phyloP scores from a whole-genome alignment of 2,888 invertebrate genomes.

The Platycheirus albimanus region DNA sequence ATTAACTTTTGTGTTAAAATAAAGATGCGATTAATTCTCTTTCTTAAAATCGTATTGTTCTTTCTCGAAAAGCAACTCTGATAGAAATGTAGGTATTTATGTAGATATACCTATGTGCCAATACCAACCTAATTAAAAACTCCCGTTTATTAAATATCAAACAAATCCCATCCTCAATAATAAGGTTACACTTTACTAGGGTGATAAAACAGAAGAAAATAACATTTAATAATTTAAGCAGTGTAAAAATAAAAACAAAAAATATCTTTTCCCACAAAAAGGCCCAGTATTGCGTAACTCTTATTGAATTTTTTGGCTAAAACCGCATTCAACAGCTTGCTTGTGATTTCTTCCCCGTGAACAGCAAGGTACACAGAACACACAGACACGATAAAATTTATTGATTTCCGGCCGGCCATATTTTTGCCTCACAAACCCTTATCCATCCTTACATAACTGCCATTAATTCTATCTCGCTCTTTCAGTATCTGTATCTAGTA shows the following conservation, averaged over 20 bases:
- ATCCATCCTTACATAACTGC: constrained; percentile 38
- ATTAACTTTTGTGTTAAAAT: no score
- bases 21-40: no score
- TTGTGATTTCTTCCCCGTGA: constrained; percentile 12
- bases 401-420: constrained; percentile 71
- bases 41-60: no score
- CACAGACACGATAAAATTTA: constrained; percentile 48
- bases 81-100: no score
- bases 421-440: constrained; percentile 49
- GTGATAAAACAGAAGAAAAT: no score
- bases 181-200: no score
- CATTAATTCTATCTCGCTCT: constrained; percentile 18
- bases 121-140: no score
- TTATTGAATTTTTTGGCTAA: constrained; percentile 38
- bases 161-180: no score
- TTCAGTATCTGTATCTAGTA: constrained; percentile 26
- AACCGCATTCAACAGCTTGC: constrained; percentile 70
- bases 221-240: neutral
- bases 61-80: no score
- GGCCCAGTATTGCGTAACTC: constrained; percentile 50
- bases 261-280: constrained; percentile 10
- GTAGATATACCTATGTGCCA: no score
- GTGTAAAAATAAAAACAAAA: neutral
- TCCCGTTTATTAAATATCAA: no score
- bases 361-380: constrained; percentile 27